These are phyloP conservation scores for Acipenser oxyrinchus DNA, from an alignment of 2,797 vertebrate genomes.

Conservation along the genomic window DNA sequence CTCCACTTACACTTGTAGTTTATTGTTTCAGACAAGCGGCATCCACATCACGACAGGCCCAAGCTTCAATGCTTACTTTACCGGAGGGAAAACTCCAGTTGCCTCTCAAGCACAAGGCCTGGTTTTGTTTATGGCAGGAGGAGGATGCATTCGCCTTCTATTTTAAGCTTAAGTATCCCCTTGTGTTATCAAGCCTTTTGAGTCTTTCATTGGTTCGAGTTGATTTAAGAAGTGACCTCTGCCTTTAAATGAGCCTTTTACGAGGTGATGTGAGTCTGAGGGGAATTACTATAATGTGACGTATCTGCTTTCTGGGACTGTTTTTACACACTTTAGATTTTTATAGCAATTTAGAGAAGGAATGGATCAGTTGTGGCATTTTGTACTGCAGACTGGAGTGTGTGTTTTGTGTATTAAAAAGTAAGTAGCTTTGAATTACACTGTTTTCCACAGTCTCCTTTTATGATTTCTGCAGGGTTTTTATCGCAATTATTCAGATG, in stretches of 20 bases:
- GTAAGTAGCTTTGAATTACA: too few relatives aligned
- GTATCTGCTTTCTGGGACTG: too few relatives aligned
- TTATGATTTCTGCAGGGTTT: too few relatives aligned
- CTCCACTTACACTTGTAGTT: constrained; percentile 23
- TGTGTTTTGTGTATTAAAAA: too few relatives aligned
- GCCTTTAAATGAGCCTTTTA: not conserved
- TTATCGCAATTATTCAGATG: too few relatives aligned
- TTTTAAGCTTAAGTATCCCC: not conserved
- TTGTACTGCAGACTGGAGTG: too few relatives aligned
- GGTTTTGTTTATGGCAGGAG: not conserved
- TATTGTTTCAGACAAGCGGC: constrained; percentile 47
- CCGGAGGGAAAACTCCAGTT: constrained; percentile 26
- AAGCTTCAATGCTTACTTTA: constrained; percentile 36
- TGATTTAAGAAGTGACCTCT: not conserved
- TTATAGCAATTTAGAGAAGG: too few relatives aligned
- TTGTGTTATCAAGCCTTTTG: not conserved
- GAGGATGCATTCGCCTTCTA: not conserved
- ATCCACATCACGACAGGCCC: constrained; percentile 47
- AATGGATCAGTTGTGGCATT: too few relatives aligned
- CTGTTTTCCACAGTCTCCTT: too few relatives aligned
- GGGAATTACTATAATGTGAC: too few relatives aligned
- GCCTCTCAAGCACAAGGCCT: not conserved
- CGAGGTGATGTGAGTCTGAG: too few relatives aligned
- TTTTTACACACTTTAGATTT: too few relatives aligned
- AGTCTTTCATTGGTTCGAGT: not conserved